These are phyloP conservation scores for Indicator maculatus DNA, from an alignment of 2,113 vertebrate genomes.

Conservation along the genomic window DNA sequence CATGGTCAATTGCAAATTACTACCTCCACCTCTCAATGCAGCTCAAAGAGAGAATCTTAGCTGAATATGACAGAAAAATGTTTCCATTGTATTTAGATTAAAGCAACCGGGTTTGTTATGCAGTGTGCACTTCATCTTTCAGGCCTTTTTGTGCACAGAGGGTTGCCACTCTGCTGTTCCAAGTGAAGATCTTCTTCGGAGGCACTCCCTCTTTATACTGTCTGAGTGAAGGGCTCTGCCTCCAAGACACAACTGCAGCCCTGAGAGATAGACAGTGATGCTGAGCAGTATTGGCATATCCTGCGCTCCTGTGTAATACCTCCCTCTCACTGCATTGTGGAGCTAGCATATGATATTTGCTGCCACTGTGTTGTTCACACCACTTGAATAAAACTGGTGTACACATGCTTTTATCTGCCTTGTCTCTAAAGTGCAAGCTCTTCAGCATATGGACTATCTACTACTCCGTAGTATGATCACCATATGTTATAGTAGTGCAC, in stretches of 20 bases:
- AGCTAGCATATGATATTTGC: accelerated
- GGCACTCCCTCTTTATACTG: background rate
- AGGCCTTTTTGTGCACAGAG: background rate
- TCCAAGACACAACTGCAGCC: background rate
- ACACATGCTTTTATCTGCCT: background rate
- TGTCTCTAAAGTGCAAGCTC: background rate
- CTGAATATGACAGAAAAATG: background rate
- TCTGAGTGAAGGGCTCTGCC: background rate
- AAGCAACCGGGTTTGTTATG: background rate
- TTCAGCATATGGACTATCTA: background rate
- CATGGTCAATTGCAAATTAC: background rate
- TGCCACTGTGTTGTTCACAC: background rate
- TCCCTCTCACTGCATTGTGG: accelerated
- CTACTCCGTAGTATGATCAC: background rate
- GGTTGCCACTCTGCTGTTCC: accelerated
- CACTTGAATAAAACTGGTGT: background rate
- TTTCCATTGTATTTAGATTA: background rate
- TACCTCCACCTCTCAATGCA: background rate
- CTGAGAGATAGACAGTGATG: accelerated
- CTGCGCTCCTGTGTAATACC: accelerated
- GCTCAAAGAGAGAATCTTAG: background rate
- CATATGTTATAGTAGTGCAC: no score
- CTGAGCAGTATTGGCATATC: background rate
- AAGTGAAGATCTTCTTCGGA: background rate
- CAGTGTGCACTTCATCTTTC: background rate